Conservation (phyloP, 1,140 invertebrate genomes). For the Hypsibius dujardini region DNA sequence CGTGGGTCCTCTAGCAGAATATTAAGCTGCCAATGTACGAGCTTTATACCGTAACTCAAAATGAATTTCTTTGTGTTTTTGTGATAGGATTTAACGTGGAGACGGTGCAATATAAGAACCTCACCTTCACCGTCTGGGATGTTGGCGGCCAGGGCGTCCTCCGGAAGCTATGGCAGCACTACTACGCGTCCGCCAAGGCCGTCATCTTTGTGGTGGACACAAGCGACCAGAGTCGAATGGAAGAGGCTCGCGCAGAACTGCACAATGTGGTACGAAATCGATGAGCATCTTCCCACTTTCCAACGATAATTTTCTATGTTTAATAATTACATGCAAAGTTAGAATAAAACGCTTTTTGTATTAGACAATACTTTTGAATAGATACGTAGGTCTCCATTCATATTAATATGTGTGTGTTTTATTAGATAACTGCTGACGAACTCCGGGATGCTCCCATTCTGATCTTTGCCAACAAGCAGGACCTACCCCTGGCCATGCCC, state of each 20-base stretch:
- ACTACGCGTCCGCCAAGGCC: slow-evolving; percentile 33
- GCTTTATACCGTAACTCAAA: no score
- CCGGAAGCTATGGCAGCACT: slow-evolving; percentile 33
- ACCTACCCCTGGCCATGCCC: slow-evolving; percentile 23
- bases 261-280: background rate
- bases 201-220: slow-evolving; percentile 42
- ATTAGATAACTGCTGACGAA: slow-evolving; percentile 35
- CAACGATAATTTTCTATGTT: no score
- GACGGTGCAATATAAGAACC: slow-evolving; percentile 29
- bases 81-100: slow-evolving; percentile 41
- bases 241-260: slow-evolving; percentile 34
- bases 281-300: no score
- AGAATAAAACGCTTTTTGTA: no score
- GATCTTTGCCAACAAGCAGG: slow-evolving; percentile 43
- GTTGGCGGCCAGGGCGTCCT: slow-evolving; percentile 36
- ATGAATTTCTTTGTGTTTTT: no score
- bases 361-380: no score
- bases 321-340: no score
- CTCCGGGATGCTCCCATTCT: slow-evolving; percentile 39
- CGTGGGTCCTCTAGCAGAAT: no score
- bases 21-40: no score
- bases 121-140: slow-evolving; percentile 37
- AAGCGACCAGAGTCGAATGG: slow-evolving; percentile 35
- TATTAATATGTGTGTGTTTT: no score
- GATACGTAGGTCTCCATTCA: no score